Conservation (phyloP, 1,140 invertebrate species). For the Cotesia typhae region DNA sequence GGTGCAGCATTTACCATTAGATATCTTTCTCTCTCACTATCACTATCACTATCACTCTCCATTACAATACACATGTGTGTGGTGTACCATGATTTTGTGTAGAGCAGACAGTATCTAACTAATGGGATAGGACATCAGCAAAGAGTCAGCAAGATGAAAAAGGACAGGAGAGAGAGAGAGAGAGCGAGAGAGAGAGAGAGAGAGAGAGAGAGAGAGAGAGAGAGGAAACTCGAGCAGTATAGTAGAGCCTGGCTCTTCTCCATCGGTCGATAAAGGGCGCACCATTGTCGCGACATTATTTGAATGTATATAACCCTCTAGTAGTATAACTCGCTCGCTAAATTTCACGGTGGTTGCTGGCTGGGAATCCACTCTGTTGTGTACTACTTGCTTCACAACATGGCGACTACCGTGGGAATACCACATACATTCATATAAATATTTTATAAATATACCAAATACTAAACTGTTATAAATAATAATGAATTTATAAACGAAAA, state of each 20-base stretch:
- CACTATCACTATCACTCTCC: too few species aligned
- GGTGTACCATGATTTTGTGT: too few species aligned
- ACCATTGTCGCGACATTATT: constrained; percentile 29
- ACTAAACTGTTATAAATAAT: too few species aligned
- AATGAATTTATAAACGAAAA: too few species aligned
- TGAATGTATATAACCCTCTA: constrained; percentile 10
- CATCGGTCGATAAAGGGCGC: constrained; percentile 21
- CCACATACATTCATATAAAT: background rate
- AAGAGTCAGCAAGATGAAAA: background rate
- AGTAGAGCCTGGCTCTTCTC: constrained; percentile 4
- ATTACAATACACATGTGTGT: too few species aligned
- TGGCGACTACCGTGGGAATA: constrained; percentile 8
- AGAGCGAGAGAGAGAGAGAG: background rate
- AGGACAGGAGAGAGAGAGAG: background rate
- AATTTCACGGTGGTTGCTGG: constrained; percentile 29
- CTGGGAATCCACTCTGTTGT: constrained; percentile 4
- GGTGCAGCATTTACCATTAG: too few species aligned
- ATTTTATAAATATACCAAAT: too few species aligned
- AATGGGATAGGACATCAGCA: too few species aligned
- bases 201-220: too few species aligned
- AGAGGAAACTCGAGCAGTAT: background rate
- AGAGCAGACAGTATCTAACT: too few species aligned
- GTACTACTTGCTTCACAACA: constrained; percentile 15
- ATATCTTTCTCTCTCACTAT: too few species aligned
- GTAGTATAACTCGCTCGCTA: constrained; percentile 20